phyloP scores from a whole-genome alignment of 2,797 vertebrate species.

The Capromys pilorides region DNA sequence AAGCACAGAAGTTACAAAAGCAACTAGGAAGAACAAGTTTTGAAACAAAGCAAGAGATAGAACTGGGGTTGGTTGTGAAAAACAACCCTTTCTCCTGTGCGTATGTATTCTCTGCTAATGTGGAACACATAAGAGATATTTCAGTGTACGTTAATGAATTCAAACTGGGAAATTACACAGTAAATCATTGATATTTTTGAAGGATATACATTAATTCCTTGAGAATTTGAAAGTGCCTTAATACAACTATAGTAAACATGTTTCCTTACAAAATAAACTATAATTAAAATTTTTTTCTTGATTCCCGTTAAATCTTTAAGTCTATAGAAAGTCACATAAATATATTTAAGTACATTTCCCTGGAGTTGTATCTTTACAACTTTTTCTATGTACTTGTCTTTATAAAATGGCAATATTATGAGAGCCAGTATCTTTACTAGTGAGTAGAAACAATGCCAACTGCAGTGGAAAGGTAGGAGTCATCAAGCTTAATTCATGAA shows the following conservation, averaged over 20 bases:
- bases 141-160: background rate
- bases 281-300: background rate
- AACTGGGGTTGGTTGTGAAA: background rate
- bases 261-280: background rate
- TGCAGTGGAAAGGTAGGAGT: background rate
- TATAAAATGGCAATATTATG: background rate
- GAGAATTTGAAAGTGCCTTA: background rate
- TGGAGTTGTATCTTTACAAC: background rate
- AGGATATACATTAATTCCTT: background rate
- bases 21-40: background rate
- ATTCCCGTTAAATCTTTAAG: slow-evolving; percentile 7
- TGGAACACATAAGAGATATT: background rate
- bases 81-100: background rate
- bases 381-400: background rate
- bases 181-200: background rate
- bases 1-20: slow-evolving; percentile 36
- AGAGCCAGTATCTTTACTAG: background rate
- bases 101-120: background rate
- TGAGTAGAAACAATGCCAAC: background rate
- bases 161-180: background rate
- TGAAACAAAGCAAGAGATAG: slow-evolving; percentile 36
- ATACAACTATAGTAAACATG: background rate
- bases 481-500: background rate
- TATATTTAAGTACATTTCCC: background rate
- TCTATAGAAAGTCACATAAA: background rate